phyloP scores from a whole-genome alignment of 2,797 vertebrate genomes.

The Aphelocoma californica region DNA sequence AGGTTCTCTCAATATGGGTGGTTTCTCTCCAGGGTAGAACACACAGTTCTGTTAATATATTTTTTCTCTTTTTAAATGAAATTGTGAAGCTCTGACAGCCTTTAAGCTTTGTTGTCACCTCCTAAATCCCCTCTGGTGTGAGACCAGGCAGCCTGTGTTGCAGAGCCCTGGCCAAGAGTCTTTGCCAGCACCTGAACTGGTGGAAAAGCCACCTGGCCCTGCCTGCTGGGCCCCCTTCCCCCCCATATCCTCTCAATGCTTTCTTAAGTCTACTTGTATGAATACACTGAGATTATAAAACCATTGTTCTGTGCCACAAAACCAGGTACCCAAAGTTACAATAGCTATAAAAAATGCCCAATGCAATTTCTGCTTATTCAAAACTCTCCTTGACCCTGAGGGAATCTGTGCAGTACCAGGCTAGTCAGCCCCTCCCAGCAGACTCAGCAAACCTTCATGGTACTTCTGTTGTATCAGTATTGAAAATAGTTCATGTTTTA shows the following conservation, averaged over 20 bases:
- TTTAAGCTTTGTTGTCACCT: not conserved
- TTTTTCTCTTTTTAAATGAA: not conserved
- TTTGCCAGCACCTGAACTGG: not conserved
- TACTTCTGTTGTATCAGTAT: not conserved
- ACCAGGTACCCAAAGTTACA: not conserved
- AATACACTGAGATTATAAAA: not conserved
- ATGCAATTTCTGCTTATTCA: not conserved
- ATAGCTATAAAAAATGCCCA: not conserved
- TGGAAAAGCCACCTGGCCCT: not conserved
- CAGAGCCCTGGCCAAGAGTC: not conserved
- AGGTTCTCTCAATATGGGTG: not conserved
- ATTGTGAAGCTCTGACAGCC: not conserved
- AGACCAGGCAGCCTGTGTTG: not conserved
- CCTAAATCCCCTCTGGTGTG: not conserved
- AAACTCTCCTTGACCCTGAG: not conserved
- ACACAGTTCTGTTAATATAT: not conserved
- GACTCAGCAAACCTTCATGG: not conserved
- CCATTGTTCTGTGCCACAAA: not conserved
- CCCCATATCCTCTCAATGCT: fast-evolving
- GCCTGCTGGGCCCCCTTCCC: not conserved
- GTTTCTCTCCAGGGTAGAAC: not conserved
- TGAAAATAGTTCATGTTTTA: conserved; percentile 10
- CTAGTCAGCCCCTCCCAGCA: not conserved
- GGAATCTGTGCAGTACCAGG: not conserved
- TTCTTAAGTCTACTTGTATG: fast-evolving